Percentiles rank a stretch among this genome's conserved stretches.
Conservation (phyloP, 1,140 invertebrate species). For the Drosophila albomicans region DNA sequence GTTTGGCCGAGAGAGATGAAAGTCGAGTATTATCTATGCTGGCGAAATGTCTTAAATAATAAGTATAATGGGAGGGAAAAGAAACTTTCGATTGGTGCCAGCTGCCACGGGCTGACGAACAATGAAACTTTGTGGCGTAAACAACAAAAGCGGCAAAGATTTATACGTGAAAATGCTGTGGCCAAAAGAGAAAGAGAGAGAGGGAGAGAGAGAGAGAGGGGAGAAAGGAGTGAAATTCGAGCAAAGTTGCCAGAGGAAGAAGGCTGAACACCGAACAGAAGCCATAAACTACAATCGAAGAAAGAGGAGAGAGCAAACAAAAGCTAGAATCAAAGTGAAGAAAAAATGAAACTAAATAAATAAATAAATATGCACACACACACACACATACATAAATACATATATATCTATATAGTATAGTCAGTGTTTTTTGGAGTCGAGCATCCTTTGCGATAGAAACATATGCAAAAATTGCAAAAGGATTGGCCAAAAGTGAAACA, state of each 20-base stretch:
- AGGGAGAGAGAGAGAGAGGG: not conserved
- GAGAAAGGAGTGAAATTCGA: not conserved
- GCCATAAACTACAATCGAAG: conserved; percentile 72
- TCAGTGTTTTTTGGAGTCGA: not conserved
- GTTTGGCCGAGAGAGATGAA: conserved; percentile 9
- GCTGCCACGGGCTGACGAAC: conserved; percentile 55
- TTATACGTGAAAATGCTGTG: conserved; percentile 16
- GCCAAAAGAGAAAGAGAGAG: not conserved
- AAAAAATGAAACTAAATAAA: conserved; percentile 64
- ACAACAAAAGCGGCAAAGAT: conserved; percentile 56
- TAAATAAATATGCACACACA: conserved; percentile 35
- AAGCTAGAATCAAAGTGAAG: conserved; percentile 30
- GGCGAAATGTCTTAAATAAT: conserved; percentile 21
- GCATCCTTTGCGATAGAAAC: conserved; percentile 31
- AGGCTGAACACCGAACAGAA: conserved; percentile 11
- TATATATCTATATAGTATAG: not conserved
- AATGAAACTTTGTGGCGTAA: conserved; percentile 72
- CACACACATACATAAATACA: too few species aligned
- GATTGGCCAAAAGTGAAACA: conserved; percentile 80
- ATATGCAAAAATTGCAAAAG: conserved; percentile 77
- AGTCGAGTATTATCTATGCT: conserved; percentile 25
- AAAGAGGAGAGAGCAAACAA: conserved; percentile 16
- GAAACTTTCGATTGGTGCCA: conserved; percentile 51
- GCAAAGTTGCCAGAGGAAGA: conserved; percentile 11
- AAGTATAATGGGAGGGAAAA: conserved; percentile 35